Base-by-base conservation (phyloP, 2,888 invertebrate species). In the Apodemia zela region DNA sequence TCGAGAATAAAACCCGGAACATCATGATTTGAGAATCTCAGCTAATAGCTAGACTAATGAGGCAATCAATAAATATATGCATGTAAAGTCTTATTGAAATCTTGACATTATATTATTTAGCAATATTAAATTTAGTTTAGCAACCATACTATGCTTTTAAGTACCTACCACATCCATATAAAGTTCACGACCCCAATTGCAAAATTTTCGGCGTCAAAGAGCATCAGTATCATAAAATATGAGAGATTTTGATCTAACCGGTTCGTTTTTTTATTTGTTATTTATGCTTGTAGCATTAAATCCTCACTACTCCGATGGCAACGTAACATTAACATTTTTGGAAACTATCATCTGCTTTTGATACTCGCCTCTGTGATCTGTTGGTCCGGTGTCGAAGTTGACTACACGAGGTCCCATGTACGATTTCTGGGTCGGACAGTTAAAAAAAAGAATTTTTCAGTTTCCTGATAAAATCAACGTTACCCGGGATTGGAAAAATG, bases 131-230 rank as follows among this genome's bases (percentile, higher is more conserved):
- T 51, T 51, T 21, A 51, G 25, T 25, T 18, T 51, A 13, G 51
- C 51, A 58, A 58, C 59, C 29, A 35, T 59, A 11, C 33, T 59
- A 38, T 60, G 47, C 47, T 45, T 60, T 47, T 47, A 18, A 59
- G 29, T 25, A 45, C 29, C 45, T 47, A 47, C 59, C 54, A 54
- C 63, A 65, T 63, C 60, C 66, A 67, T 67, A 60, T 18, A 69
- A 66, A 69, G 67, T 65, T 66, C 69, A 64, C 49, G 67, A 66
- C 69, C 67, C 63, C 63, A 60, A 64, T 69, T 64, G 60, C 38
- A 61, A 63, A 69, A 58, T 25, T 54, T 54, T 54, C 54, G 25
- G 13, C 54, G 6, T n/a, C 3, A 45, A 45, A 45, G 45, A 45
- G 1, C 45, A 45, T n/a, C 6, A 4, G n/a, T 45, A 45, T 45